phyloP scores from a whole-genome alignment of 2,113 vertebrate genomes.

The Pandion haliaetus region DNA sequence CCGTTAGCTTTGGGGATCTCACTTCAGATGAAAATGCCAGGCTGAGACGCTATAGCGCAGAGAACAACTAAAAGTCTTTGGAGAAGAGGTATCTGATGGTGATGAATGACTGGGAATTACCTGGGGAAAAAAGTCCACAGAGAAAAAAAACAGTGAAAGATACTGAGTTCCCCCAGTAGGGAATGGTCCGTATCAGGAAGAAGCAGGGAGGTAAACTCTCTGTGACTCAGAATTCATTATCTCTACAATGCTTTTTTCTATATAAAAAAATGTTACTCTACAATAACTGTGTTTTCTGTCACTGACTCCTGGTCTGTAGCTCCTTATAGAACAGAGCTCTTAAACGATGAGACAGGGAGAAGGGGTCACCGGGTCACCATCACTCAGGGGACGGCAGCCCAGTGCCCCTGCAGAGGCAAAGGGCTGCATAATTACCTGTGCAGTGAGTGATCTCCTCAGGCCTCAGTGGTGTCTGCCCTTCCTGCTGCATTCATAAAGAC shows the following conservation, averaged over 20 bases:
- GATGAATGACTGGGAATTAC: neutral
- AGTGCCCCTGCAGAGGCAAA: neutral
- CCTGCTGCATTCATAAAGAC: neutral
- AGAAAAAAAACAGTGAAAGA: neutral
- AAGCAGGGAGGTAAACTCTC: neutral
- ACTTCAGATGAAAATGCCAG: neutral
- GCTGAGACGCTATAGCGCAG: neutral
- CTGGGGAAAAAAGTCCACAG: neutral
- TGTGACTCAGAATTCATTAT: neutral
- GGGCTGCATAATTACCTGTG: neutral
- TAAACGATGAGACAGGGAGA: neutral
- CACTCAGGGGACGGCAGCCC: rapidly evolving
- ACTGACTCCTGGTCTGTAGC: neutral
- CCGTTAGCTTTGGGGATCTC: neutral
- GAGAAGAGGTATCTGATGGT: neutral
- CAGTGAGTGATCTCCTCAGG: neutral
- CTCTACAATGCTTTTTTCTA: neutral
- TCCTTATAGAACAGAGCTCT: neutral
- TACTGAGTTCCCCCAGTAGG: neutral
- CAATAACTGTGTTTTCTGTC: neutral
- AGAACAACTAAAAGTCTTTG: neutral
- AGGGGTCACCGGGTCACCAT: neutral
- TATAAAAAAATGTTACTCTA: neutral
- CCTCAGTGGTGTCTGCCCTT: neutral
- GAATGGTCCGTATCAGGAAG: neutral